Conservation (phyloP, 2,888 invertebrate species). For the Phyllotreta striolata region DNA sequence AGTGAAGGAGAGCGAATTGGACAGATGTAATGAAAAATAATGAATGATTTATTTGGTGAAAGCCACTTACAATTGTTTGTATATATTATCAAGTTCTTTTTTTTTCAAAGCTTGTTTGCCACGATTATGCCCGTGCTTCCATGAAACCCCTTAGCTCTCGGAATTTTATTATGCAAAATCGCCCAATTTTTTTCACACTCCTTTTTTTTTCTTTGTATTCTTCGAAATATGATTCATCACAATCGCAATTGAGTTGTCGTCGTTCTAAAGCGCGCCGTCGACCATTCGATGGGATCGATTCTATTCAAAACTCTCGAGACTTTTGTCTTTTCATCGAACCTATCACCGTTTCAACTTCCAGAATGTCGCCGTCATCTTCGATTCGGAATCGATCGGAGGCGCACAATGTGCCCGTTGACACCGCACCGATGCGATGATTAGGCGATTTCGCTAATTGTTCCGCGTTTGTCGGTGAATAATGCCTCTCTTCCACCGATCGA, state of each 20-base stretch:
- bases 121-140: no score
- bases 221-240: slow-evolving; percentile 9
- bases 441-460: slow-evolving; percentile 32
- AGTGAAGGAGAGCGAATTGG: no score
- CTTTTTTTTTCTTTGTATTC: no score
- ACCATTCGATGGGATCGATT: slow-evolving; percentile 6
- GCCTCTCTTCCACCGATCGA: slow-evolving; percentile 25
- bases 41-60: no score
- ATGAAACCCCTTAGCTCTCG: no score
- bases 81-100: no score
- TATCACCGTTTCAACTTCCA: slow-evolving; percentile 19
- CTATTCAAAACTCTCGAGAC: slow-evolving; percentile 10
- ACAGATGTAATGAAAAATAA: no score
- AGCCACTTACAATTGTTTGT: no score
- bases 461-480: slow-evolving; percentile 31
- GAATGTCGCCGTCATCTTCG: slow-evolving; percentile 15
- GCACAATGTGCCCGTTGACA: slow-evolving; percentile 29
- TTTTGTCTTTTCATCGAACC: slow-evolving; percentile 25
- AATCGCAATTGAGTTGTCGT: slow-evolving; percentile 19
- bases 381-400: slow-evolving; percentile 6
- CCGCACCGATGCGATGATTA: slow-evolving; percentile 32
- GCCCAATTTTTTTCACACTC: no score
- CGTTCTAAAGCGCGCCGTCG: slow-evolving; percentile 6
- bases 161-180: no score
- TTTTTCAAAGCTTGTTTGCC: no score